Evolutionary conservation across 2,113 vertebrate genomes (phyloP), one percentile per base, ranked within the genome.

Genomic region (Pseudopipra pipra): DNA sequence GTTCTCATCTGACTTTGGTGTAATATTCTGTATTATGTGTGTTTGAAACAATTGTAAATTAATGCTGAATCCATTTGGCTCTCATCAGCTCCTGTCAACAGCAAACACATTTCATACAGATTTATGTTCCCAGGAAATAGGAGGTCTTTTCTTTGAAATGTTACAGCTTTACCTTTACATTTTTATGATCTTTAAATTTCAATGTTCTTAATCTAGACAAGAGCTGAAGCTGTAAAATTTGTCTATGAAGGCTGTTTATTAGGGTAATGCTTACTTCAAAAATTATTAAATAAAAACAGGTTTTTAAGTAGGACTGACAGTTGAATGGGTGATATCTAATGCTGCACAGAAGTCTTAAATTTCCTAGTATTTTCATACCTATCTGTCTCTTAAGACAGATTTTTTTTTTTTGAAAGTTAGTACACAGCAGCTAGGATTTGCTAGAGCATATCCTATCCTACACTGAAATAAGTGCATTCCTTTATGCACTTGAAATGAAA

Each of bases 21-120:
- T 75, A 59, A 56, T 59, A 28, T 63, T 78, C 47, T 66, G 30
- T 59, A 68, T 85, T 83, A 66, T 59, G 37, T 77, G 41, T 81
- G 28, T 82, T 81, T 82, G 52, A 95, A 95, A 94, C 77, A 95
- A 84, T 77, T 84, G 56, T 74, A 91, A 95, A 78, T 85, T 81
- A 89, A n/a, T 75, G 35, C 59, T 54, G 31, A 92, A 70, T 91
- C 74, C 41, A 56, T 58, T 72, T 89, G 66, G 41, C 37, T 94
- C 52, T 95, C 56, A 72, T 78, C 52, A 61, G 37, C 74, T 82
- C 56, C 62, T 79, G 43, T 87, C 51, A 83, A 62, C 72, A 73
- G 83, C 19, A 13, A 80, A 86, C 33, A 47, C 4, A 11, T 73
- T 93, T 88, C 0, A 0, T 55, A 27, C 23, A 74, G 58, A 51